Conservation (phyloP, 1,140 invertebrate genomes). For the Drosophila punjabiensis region DNA sequence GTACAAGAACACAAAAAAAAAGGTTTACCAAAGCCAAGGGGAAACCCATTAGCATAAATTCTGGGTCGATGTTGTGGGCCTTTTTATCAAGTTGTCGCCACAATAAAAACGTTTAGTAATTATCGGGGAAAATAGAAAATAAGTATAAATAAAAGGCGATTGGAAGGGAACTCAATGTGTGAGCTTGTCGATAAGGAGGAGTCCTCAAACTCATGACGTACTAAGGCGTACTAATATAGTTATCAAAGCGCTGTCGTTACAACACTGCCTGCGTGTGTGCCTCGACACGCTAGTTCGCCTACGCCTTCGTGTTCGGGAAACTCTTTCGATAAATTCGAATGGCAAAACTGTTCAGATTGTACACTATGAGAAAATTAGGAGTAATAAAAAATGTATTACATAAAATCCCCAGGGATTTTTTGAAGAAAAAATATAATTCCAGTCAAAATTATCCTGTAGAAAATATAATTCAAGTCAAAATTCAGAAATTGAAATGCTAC, state of each 20-base stretch:
- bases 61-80: conserved; percentile 16
- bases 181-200: conserved; percentile 58
- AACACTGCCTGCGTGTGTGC: conserved; percentile 21
- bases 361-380: background rate
- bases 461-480: rapidly evolving
- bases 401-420: background rate
- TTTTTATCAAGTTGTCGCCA: conserved; percentile 72
- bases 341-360: conserved; percentile 59
- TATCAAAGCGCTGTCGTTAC: conserved; percentile 61
- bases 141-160: conserved; percentile 44
- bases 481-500: background rate
- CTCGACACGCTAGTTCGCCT: conserved; percentile 67
- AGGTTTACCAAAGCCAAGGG: conserved; percentile 8
- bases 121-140: conserved; percentile 50
- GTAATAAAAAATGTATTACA: background rate
- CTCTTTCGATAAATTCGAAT: conserved; percentile 78
- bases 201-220: conserved; percentile 13
- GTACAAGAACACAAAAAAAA: background rate
- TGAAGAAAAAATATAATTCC: background rate
- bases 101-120: conserved; percentile 80
- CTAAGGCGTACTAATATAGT: conserved; percentile 61
- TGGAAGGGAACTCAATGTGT: conserved; percentile 47
- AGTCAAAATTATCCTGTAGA: background rate
- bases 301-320: conserved; percentile 58
- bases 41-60: conserved; percentile 73